A percentile compares a stretch with the other conserved stretches of the same genome.
Evolutionary conservation across 2,113 vertebrate genomes (phyloP).

Genomic region (Catharus fuscescens): DNA sequence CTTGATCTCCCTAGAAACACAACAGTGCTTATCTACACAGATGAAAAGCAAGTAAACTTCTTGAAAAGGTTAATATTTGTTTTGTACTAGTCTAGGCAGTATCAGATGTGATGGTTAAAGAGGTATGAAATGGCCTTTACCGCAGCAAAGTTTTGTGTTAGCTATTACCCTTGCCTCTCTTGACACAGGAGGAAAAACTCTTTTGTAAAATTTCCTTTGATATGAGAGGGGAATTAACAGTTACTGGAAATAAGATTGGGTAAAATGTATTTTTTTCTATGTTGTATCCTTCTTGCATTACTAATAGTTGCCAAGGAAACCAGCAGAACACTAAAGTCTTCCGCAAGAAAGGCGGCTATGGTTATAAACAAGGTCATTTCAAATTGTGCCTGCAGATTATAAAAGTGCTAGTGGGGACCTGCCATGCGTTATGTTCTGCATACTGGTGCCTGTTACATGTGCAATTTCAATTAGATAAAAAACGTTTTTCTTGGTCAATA

Average conservation of each 20-base stretch:
- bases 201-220: background rate
- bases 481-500: background rate
- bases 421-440: background rate
- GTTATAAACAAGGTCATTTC: conserved; percentile 7
- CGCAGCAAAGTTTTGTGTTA: background rate
- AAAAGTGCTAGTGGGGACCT: background rate
- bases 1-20: background rate
- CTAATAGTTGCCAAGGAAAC: conserved; percentile 52
- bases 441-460: background rate
- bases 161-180: background rate
- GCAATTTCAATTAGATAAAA: background rate
- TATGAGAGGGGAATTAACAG: background rate
- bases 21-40: background rate
- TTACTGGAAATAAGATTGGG: background rate
- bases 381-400: background rate
- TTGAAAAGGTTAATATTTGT: background rate
- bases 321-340: background rate
- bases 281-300: background rate
- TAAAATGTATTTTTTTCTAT: background rate
- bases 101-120: background rate
- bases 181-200: background rate
- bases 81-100: background rate
- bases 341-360: background rate
- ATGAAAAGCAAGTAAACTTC: background rate
- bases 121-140: background rate